Percentiles rank a stretch among this genome's conserved stretches.
These are phyloP conservation scores for Holcopasites calliopsidis DNA, from an alignment of 1,140 invertebrate genomes.

Conservation along the genomic window DNA sequence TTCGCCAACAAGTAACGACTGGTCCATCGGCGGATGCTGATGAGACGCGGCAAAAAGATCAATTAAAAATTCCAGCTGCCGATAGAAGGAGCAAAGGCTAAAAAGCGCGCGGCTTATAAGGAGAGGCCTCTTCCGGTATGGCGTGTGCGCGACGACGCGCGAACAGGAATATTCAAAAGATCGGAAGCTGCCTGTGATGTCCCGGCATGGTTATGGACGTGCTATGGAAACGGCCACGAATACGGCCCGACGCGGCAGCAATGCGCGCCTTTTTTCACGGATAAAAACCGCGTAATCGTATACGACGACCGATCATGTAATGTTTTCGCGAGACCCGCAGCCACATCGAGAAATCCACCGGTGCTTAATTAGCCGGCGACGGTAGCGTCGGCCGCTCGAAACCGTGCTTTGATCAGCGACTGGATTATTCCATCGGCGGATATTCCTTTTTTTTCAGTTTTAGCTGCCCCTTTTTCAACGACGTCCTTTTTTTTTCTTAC, in stretches of 20 bases:
- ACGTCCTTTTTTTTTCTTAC: constrained; percentile 11
- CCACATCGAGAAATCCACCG: constrained; percentile 49
- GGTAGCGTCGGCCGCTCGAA: constrained; percentile 49
- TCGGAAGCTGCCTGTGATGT: constrained; percentile 59
- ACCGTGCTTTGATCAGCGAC: constrained; percentile 57
- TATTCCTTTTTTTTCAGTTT: neutral
- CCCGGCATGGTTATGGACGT: constrained; percentile 54
- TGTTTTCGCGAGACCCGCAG: constrained; percentile 46
- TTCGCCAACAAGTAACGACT: neutral
- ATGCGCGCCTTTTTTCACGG: constrained; percentile 39
- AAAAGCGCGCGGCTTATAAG: constrained; percentile 49
- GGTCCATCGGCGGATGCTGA: neutral
- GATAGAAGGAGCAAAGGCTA: neutral
- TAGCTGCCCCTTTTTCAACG: neutral
- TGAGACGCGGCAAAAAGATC: constrained; percentile 10
- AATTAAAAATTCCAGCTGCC: constrained; percentile 22
- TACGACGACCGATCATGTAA: constrained; percentile 67
- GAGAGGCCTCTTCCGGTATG: constrained; percentile 36
- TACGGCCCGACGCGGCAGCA: constrained; percentile 35
- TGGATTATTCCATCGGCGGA: constrained; percentile 52
- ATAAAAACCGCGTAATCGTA: constrained; percentile 65
- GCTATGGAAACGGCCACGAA: constrained; percentile 52
- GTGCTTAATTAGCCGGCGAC: constrained; percentile 61
- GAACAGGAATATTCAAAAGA: constrained; percentile 59
- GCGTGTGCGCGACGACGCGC: neutral